phyloP scores from a whole-genome alignment of 2,888 invertebrate species.

The Lysandra bellargus region DNA sequence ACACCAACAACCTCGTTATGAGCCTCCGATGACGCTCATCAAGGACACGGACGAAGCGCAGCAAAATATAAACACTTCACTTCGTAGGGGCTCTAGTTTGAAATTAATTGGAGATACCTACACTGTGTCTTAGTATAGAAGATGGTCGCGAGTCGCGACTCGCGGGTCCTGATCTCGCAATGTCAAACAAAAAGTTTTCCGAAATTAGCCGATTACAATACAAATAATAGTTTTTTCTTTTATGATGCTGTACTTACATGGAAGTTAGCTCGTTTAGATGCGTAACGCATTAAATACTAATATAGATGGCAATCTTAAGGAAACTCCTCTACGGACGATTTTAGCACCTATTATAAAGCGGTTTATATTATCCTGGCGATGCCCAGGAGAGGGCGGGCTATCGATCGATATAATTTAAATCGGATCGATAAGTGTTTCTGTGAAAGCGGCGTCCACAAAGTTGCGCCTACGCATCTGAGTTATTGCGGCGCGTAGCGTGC shows the following conservation, averaged over 20 bases:
- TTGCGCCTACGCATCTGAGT: slow-evolving; percentile 39
- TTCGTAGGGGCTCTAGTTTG: neutral
- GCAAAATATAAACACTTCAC: neutral
- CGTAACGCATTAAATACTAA: too few relatives aligned
- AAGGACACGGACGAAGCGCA: neutral
- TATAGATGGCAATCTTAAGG: neutral
- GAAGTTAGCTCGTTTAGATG: too few relatives aligned
- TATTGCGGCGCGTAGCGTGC: slow-evolving; percentile 22
- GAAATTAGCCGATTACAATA: too few relatives aligned
- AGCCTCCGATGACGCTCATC: slow-evolving; percentile 31
- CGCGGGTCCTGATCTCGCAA: too few relatives aligned
- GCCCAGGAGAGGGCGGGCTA: neutral
- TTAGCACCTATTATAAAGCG: neutral
- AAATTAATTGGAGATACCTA: neutral
- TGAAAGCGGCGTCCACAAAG: slow-evolving; percentile 41
- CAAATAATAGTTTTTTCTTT: too few relatives aligned
- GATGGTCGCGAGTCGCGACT: too few relatives aligned
- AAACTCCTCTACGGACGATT: neutral
- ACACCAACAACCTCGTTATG: slow-evolving; percentile 44
- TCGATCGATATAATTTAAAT: slow-evolving; percentile 15
- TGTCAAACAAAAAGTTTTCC: too few relatives aligned
- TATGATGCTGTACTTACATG: too few relatives aligned
- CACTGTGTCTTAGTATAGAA: too few relatives aligned
- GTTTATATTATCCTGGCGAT: too few relatives aligned
- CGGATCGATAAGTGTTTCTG: slow-evolving; percentile 11